Conservation (phyloP, 2,113 vertebrate genomes). For the Tricholaema leucomelas region DNA sequence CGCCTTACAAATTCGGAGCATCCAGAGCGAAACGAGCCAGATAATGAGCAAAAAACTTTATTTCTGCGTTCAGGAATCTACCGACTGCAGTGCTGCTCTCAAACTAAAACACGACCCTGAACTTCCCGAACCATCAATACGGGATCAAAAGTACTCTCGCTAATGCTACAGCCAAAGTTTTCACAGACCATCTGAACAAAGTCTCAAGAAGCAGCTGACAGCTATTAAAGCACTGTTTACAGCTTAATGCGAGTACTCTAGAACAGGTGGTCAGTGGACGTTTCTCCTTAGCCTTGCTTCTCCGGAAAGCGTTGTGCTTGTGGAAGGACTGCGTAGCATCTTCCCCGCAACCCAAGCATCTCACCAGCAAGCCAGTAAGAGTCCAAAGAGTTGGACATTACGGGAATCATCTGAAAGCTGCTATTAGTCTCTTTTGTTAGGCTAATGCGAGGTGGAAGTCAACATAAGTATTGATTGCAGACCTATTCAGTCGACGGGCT, state of each 20-base stretch:
- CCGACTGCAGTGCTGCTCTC: not conserved
- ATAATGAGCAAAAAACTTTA: not conserved
- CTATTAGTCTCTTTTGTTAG: slow-evolving; percentile 34
- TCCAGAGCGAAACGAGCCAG: rapidly evolving
- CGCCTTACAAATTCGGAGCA: rapidly evolving
- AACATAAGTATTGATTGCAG: slow-evolving; percentile 51
- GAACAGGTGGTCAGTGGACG: not conserved
- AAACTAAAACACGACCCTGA: not conserved
- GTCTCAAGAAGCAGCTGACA: not conserved
- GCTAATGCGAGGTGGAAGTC: slow-evolving; percentile 34
- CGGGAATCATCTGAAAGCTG: not conserved
- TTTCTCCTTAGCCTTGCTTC: not conserved
- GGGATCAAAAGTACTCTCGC: not conserved
- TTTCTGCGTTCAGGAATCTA: not conserved
- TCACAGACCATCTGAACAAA: not conserved
- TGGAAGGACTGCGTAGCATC: no score
- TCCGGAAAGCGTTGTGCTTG: not conserved
- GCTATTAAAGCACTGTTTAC: not conserved
- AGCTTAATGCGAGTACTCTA: not conserved
- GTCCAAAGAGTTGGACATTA: not conserved
- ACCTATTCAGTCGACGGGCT: not conserved
- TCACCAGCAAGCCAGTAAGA: not conserved
- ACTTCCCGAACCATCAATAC: not conserved
- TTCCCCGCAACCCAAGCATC: not conserved
- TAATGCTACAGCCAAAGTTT: not conserved